Base-by-base conservation (phyloP, 2,797 vertebrate genomes). In the Columba guinea region DNA sequence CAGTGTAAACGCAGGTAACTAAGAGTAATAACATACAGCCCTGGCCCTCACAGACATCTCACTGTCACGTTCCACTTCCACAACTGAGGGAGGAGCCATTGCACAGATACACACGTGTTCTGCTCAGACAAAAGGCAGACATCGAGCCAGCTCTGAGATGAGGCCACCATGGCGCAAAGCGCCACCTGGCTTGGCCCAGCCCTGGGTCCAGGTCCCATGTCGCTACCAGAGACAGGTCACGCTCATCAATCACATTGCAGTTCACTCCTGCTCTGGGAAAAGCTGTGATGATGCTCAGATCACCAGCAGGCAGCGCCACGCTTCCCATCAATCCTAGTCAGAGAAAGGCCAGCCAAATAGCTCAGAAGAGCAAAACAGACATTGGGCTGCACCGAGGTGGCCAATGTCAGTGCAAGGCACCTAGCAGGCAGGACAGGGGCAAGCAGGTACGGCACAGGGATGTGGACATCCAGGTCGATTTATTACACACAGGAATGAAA, bases 401-500 rank as follows among this genome's bases (percentile, higher is more conserved):
- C 39, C 53, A 5, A 0, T 4, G 19, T 34, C 56, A 49, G 24
- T 26, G 60, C 15, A 13, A 49, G 62, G 65, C 8, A 7, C 59
- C 20, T 6, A 44, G 18, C 27, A 63, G 41, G 27, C 55, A 87
- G 34, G 74, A 69, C 24, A 67, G 19, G 13, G 41, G 49, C 82
- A 48, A 9, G 62, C 53, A 90, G 46, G 62, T 37, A 89, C 80
- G 75, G 76, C 79, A 87, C 68, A 35, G 32, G 59, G 34, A 65
- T 15, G 58, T 53, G 55, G 90, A 79, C 52, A 79, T 69, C 58
- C 49, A 85, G 37, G 37, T 77, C 2, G 0, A 68, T 97, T 97
- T 97, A 97, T 97, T 97, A 87, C 65, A 88, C n/a, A 78, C 23
- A 51, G 46, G 59, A 95, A 90, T 84, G 18, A 89, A 93, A 89